Evolutionary conservation across 2,797 vertebrate species (phyloP), one percentile per base, ranked within the genome.

Genomic region (Merluccius polli): DNA sequence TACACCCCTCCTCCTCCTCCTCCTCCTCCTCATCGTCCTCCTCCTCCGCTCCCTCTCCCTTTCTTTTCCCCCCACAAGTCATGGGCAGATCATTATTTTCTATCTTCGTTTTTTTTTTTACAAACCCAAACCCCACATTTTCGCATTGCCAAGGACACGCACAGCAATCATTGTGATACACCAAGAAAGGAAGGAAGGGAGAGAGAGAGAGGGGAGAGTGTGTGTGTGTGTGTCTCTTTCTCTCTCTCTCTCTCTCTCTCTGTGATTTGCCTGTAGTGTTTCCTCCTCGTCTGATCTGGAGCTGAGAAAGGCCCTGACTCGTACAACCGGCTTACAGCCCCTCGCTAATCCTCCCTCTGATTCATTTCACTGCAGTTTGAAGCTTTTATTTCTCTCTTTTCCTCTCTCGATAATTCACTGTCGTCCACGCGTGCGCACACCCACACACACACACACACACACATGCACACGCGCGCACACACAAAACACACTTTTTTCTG

Each of bases 271-370:
- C 85, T 86, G 81, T 78, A 81, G 48, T n/a, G 41, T 48, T 48
- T 77, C 84, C 81, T 77, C 83, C 86, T 82, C 81, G 86, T 90
- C 86, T 92, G 89, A 91, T 91, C 88, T 90, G 77, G 73, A 89
- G 84, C 85, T 89, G 30, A 85, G 88, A 90, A 91, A 88, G 87
- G 85, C 84, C 84, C 85, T 77, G 88, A 86, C 87, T 91, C 86
- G 83, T 89, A 91, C 90, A 91, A 88, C 85, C 85, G 83, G 85
- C 85, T 89, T 89, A 91, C 87, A 91, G 88, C 84, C 86, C 84
- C 77, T 83, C 41, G 2, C 84, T 91, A 91, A 91, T 91, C 89
- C 87, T 77, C 78, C 85, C 80, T 87, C 86, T 90, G 87, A 89
- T 83, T 92, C 86, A 90, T 89, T 87, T 86, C 80, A 87, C 84